A percentile compares a stretch with the other conserved stretches of the same genome.
Conservation (phyloP, 2,113 vertebrate genomes). For the Alaudala cheleensis region DNA sequence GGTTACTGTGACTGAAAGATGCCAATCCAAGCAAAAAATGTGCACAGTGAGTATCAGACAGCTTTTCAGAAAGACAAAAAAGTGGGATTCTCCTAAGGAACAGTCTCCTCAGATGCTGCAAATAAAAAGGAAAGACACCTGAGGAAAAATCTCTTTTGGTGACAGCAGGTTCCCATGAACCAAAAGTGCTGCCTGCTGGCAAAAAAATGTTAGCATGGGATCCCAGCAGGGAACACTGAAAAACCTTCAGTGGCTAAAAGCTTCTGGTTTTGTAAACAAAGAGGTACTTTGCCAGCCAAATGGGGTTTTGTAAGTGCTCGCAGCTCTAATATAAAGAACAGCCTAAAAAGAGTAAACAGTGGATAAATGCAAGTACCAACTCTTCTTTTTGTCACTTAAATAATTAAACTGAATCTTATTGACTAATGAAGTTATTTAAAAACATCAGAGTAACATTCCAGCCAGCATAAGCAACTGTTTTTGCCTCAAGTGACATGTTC, state of each 20-base stretch:
- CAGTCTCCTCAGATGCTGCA: background rate
- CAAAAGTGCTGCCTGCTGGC: constrained; percentile 30
- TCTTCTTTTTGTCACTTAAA: constrained; percentile 63
- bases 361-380: constrained; percentile 49
- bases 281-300: constrained; percentile 44
- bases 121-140: constrained; percentile 8
- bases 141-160: constrained; percentile 50
- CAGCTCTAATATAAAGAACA: constrained; percentile 34
- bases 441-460: constrained; percentile 57
- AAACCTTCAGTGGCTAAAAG: constrained; percentile 22
- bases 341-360: constrained; percentile 58
- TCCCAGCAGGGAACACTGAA: constrained; percentile 34
- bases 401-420: constrained; percentile 67
- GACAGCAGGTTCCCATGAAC: constrained; percentile 26
- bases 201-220: constrained; percentile 41
- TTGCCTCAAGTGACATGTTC: constrained; percentile 69
- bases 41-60: background rate
- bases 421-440: constrained; percentile 73
- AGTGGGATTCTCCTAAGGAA: background rate
- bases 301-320: constrained; percentile 32
- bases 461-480: constrained; percentile 54
- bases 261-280: constrained; percentile 50
- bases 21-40: background rate
- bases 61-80: background rate
- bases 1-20: background rate